Evolutionary conservation across 2,888 invertebrate genomes (phyloP), one percentile per base, ranked within the genome.

Genomic region (Lamellibrachia columna): DNA sequence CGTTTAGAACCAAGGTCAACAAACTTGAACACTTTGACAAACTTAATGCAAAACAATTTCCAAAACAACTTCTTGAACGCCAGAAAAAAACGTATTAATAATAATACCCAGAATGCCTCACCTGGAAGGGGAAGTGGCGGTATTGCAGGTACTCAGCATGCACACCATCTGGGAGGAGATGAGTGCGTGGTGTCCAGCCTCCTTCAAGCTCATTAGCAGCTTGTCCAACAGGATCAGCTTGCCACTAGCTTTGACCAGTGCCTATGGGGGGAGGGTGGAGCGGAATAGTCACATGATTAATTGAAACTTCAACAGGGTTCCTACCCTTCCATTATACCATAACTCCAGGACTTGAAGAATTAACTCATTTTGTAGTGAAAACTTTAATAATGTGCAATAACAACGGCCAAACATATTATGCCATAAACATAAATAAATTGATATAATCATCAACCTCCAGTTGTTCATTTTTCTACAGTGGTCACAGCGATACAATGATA

Each of bases 161-260:
- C 99, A 97, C 92, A 99, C 99, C 99, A 99, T 99, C 97, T 99
- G 99, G 60, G 99, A 99, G 97, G 99, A 99, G 95, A 99, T 99
- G 60, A 99, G 97, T 92, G 99, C 99, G 94, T 99, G 97, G 96
- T 99, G 99, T 0, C 99, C 99, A 0, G 99, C 99, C 96, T 99
- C 99, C 95, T 98, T 98, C 93, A 99, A 97, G 94, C 99, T 97
- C 94, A 98, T 98, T 94, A 99, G 97, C 94, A 99, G 97, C 97
- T 99, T 99, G 97, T 99, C 99, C 94, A 99, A 97, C 91, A 99
- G 97, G 92, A 99, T 98, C 95, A 99, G 97, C 97, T 99, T 99
- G 4, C 99, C 99, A 93, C 99, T 99, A 22, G 99, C 99, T 95
- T 98, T 98, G 58, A 99, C 97, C 93, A 99, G 97, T 97, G 98